Conservation (phyloP, 2,113 vertebrate species). For the Pseudorhombus dupliciocellatus region DNA sequence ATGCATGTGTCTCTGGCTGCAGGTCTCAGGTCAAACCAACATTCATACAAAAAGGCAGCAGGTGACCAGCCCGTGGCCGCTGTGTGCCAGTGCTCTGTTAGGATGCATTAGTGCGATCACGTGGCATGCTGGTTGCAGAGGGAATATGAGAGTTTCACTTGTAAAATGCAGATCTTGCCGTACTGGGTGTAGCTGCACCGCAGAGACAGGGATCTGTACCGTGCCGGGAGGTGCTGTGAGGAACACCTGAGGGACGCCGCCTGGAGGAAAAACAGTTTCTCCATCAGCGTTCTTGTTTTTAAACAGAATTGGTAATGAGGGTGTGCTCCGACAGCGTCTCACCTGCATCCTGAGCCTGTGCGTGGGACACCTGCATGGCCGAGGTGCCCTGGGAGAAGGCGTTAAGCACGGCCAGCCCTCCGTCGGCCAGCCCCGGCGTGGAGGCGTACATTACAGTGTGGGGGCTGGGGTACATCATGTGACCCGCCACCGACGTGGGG, state of each 20-base stretch:
- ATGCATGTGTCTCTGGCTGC: conserved; percentile 17
- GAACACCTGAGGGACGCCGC: conserved; percentile 94
- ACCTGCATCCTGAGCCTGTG: conserved; percentile 93
- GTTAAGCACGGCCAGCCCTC: conserved; percentile 94
- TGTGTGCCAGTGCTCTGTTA: conserved; percentile 65
- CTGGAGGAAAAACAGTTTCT: conserved; percentile 58
- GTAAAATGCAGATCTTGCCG: conserved; percentile 84
- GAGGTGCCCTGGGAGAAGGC: conserved; percentile 93
- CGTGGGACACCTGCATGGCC: conserved; percentile 95
- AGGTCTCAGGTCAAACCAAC: conserved; percentile 5
- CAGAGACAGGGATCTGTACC: conserved; percentile 96
- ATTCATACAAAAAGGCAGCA: conserved; percentile 38
- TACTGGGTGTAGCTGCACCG: conserved; percentile 98
- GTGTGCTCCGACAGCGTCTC: conserved; percentile 34
- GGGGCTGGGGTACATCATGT: conserved; percentile 98
- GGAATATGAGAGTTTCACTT: conserved; percentile 85
- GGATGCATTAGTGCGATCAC: conserved; percentile 71
- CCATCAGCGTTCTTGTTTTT: background rate
- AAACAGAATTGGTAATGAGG: background rate
- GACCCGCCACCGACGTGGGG: conserved; percentile 93
- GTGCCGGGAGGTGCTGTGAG: conserved; percentile 93
- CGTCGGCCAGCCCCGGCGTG: conserved; percentile 88
- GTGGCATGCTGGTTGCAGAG: conserved; percentile 81
- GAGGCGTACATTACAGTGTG: conserved; percentile 98
- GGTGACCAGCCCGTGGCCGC: conserved; percentile 15